phyloP scores from a whole-genome alignment of 2,888 invertebrate species.

The Geophilus truncorum region DNA sequence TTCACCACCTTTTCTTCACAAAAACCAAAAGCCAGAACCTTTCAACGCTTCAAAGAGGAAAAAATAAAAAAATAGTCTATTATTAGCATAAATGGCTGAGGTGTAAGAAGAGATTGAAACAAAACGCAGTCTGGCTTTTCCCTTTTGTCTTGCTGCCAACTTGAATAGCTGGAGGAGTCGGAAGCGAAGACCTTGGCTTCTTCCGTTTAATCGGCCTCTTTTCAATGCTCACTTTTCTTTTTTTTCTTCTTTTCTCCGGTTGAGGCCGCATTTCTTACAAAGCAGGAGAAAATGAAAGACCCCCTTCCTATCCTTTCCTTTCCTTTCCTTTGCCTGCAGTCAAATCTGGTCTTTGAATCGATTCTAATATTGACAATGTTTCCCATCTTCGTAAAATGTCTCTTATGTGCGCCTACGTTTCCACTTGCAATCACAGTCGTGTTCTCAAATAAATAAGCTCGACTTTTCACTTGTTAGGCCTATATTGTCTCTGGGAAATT shows the following conservation, averaged over 20 bases:
- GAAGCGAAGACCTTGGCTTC: not conserved
- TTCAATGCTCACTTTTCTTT: not conserved
- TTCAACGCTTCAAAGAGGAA: too few relatives aligned
- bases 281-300: not conserved
- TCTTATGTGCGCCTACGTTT: not conserved
- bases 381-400: not conserved
- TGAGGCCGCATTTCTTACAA: not conserved
- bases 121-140: not conserved
- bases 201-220: not conserved
- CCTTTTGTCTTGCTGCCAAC: not conserved
- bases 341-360: not conserved
- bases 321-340: not conserved
- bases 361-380: not conserved
- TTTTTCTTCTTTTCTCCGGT: not conserved
- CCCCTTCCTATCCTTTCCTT: too few relatives aligned
- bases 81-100: not conserved
- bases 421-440: not conserved
- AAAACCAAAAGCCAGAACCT: too few relatives aligned
- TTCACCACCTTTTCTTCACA: too few relatives aligned
- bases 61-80: not conserved
- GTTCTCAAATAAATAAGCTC: not conserved
- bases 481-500: not conserved
- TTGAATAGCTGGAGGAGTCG: not conserved
- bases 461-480: not conserved
- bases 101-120: not conserved